Conservation (phyloP, 2,888 invertebrate genomes). For the Chymomyza procnemis region DNA sequence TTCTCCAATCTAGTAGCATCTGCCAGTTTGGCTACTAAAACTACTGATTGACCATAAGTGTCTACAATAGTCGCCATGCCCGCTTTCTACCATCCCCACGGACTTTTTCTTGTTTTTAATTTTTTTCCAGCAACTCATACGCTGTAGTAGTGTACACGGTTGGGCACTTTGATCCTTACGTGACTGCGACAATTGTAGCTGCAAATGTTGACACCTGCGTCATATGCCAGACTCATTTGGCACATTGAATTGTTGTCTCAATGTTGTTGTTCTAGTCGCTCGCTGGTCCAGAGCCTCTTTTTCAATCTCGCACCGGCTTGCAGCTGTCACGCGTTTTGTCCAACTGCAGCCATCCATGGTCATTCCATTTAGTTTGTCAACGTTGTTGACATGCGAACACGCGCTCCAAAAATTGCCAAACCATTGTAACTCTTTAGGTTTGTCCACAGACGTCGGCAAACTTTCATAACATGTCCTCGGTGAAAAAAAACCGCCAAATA, state of each 20-base stretch:
- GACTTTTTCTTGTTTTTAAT: no score
- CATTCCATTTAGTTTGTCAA: constrained; percentile 2
- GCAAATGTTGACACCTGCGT: constrained; percentile 55
- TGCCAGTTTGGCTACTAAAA: no score
- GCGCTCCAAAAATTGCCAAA: neutral
- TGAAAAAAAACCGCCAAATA: constrained; percentile 19
- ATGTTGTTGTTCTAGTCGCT: constrained; percentile 2
- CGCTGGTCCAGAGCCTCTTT: neutral
- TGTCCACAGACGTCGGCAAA: constrained; percentile 16
- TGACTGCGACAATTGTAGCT: constrained; percentile 60
- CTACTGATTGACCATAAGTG: no score
- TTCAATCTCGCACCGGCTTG: neutral
- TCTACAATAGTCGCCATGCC: no score
- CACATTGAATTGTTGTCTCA: constrained; percentile 11
- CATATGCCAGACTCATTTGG: constrained; percentile 13
- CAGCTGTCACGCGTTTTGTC: neutral
- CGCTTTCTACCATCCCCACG: constrained; percentile 3
- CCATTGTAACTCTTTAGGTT: neutral
- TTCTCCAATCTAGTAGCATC: no score
- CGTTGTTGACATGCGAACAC: constrained; percentile 1
- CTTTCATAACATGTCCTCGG: constrained; percentile 22
- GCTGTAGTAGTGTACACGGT: constrained; percentile 15
- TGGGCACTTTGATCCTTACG: constrained; percentile 59
- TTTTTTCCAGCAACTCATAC: constrained; percentile 25
- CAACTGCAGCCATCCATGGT: neutral